Evolutionary conservation across 2,888 invertebrate genomes (phyloP).

Genomic region (Epinotia brunnichana): DNA sequence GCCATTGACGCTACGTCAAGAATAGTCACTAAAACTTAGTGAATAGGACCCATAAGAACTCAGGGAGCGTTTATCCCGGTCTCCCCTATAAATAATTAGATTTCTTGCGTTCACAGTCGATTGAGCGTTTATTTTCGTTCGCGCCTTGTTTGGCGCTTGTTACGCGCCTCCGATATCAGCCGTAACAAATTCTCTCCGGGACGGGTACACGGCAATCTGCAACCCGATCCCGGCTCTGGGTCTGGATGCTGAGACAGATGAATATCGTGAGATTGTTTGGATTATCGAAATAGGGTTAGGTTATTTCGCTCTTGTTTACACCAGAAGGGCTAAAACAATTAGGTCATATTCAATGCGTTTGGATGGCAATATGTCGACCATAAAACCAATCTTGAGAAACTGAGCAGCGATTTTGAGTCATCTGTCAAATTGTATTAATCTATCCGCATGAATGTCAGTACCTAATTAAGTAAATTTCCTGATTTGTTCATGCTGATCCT

Average conservation of each 20-base stretch:
- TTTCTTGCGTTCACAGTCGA: slow-evolving; percentile 36
- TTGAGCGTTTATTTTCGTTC: slow-evolving; percentile 45
- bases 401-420: not conserved
- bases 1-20: not conserved
- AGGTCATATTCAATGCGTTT: not conserved
- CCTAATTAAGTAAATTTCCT: too few relatives aligned
- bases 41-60: not conserved
- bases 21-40: not conserved
- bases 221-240: slow-evolving; percentile 56
- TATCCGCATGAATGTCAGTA: too few relatives aligned
- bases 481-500: too few relatives aligned
- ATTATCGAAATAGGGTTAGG: not conserved
- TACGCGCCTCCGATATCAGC: slow-evolving; percentile 49
- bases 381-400: too few relatives aligned
- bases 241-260: slow-evolving; percentile 42
- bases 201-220: slow-evolving; percentile 65
- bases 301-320: not conserved
- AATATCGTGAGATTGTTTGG: slow-evolving; percentile 8
- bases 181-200: slow-evolving; percentile 62
- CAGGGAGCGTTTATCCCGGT: slow-evolving; percentile 7
- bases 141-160: slow-evolving; percentile 46
- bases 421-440: not conserved
- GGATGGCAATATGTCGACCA: not conserved
- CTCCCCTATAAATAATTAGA: slow-evolving; percentile 37
- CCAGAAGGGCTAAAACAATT: not conserved